Evolutionary conservation across 2,797 vertebrate genomes (phyloP).

Genomic region (Myiotriccus ornatus): DNA sequence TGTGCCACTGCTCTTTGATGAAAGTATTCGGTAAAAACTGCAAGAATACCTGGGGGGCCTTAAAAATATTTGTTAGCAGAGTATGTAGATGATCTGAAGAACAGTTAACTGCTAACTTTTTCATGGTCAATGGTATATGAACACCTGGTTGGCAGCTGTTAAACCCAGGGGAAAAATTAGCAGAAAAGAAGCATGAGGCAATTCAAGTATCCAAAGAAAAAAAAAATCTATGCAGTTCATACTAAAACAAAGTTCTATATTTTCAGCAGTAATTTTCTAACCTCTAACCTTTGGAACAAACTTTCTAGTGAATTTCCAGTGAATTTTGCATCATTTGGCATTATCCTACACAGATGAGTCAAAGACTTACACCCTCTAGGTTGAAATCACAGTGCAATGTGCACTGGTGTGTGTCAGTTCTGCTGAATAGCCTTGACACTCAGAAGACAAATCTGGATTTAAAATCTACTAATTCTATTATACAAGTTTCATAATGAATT

Average conservation of each 20-base stretch:
- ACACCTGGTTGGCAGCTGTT: neutral
- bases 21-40: neutral
- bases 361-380: neutral
- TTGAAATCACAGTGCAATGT: neutral
- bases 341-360: neutral
- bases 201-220: neutral
- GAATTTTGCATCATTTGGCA: neutral
- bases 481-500: neutral
- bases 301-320: neutral
- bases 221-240: neutral
- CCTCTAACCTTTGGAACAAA: neutral
- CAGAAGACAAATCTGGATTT: neutral
- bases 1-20: neutral
- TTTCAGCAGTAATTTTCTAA: neutral
- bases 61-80: neutral
- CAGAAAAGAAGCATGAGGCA: neutral
- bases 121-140: rapidly evolving
- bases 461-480: neutral
- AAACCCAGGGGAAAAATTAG: neutral
- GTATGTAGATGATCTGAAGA: neutral
- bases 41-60: neutral
- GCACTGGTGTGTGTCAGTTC: neutral
- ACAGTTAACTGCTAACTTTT: neutral
- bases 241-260: neutral
- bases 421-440: neutral